Evolutionary conservation across 2,113 vertebrate species (phyloP).

Genomic region (Catharus minimus): DNA sequence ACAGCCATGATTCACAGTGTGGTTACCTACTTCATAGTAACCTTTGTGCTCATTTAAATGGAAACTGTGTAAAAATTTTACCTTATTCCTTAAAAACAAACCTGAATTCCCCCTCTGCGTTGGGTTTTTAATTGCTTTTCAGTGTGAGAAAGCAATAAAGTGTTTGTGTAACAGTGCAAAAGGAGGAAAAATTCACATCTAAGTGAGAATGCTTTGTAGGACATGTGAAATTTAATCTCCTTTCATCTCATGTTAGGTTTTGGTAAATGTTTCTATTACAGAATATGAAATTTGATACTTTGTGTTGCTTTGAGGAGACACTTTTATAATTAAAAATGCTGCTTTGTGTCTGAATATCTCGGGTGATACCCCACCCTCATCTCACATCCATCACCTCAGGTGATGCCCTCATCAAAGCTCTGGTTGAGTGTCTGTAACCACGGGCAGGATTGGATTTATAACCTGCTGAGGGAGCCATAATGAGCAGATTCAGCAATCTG

Average conservation of each 20-base stretch:
- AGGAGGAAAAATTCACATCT: neutral
- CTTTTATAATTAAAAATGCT: neutral
- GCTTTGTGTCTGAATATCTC: rapidly evolving
- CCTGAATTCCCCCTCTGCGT: rapidly evolving
- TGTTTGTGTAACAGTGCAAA: neutral
- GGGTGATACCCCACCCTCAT: too few species aligned
- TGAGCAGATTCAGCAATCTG: neutral
- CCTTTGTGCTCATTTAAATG: neutral
- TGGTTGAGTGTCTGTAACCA: neutral
- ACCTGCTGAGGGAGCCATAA: neutral
- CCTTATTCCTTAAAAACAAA: neutral
- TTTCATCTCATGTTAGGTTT: neutral
- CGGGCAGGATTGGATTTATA: neutral
- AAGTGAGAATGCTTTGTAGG: neutral
- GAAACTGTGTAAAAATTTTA: neutral
- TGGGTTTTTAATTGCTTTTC: neutral
- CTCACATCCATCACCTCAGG: neutral
- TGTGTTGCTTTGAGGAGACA: neutral
- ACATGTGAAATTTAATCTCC: neutral
- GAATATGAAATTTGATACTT: neutral
- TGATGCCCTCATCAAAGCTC: neutral
- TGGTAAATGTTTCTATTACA: neutral
- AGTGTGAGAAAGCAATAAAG: neutral
- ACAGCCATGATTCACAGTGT: neutral
- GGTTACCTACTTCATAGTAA: neutral